Base-by-base conservation (phyloP, 2,797 vertebrate species). In the Parotocinclus haroldoi region DNA sequence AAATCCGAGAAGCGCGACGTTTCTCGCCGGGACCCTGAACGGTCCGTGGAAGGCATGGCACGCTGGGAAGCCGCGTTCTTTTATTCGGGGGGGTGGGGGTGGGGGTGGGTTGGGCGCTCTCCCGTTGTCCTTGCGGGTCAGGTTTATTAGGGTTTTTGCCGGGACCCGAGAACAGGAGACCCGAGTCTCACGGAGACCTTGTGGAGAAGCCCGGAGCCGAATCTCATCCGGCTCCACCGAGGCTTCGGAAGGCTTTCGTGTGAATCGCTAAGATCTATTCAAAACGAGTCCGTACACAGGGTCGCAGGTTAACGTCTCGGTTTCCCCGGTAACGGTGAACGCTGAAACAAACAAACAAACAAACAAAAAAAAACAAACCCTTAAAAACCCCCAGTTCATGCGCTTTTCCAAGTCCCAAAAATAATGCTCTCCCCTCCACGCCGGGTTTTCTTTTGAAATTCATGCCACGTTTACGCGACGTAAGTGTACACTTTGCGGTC, bases 401-500 rank as follows among this genome's bases (percentile, higher is more conserved):
- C 89, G 89, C 87, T 89, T 86, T 86, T 85, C 89, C 89, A 83
- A 87, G 85, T 87, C 87, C 87, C 45, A 80, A 57, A 27, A 79
- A 82, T 63, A 80, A 83, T 76, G 78, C 81, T 83, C 72, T 82
- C 67, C 54, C 56, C 55, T 63, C 62, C 51, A 64, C 9, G 36
- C 44, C 56, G 50, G 63, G 58, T 61, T 71, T n/a, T 66, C 68
- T 69, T 37, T 81, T 84, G 67, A 52, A 81, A 84, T 77, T 87
- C 85, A 83, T 61, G 86, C 87, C 66, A 75, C 68, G 87, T 90
- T 95, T 96, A 99, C 91, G 97, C 96, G 95, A 99, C 97, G 69
- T 99, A 99, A 86, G 96, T 99, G 91, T 99, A 99, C 79, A 99
- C 94, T 96, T 99, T 99, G 87, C 96, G 96, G 90, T 99, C 97